phyloP scores from a whole-genome alignment of 2,797 vertebrate genomes.

The Philypnodon macrostomus region DNA sequence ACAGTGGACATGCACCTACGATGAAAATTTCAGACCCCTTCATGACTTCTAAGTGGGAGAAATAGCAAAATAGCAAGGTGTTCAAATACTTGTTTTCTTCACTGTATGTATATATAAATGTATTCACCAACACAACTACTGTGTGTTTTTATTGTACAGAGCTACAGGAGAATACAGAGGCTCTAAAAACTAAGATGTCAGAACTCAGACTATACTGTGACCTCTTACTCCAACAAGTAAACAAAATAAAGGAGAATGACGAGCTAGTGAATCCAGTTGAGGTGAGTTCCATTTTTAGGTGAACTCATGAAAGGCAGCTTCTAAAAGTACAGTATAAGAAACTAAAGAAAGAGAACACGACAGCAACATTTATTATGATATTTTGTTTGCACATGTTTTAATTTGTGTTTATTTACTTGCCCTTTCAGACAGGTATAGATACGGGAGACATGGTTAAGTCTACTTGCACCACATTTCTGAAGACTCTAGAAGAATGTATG shows the following conservation, averaged over 20 bases:
- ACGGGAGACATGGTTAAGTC: slow-evolving; percentile 90
- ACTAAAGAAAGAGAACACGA: background rate
- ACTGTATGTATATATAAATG: too few species aligned
- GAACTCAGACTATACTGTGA: slow-evolving; percentile 97
- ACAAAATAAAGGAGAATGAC: slow-evolving; percentile 86
- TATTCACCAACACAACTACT: too few species aligned
- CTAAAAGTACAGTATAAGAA: slow-evolving; percentile 18
- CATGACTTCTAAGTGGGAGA: too few species aligned
- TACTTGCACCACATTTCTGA: slow-evolving; percentile 94
- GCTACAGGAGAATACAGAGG: slow-evolving; percentile 93
- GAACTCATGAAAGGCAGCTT: slow-evolving; percentile 41
- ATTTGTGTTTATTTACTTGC: slow-evolving; percentile 12
- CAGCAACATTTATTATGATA: background rate
- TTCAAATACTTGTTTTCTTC: too few species aligned
- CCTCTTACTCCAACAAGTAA: slow-evolving; percentile 96
- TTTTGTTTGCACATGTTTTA: background rate
- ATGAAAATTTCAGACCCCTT: too few species aligned
- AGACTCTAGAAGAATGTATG: slow-evolving; percentile 98
- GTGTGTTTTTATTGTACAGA: slow-evolving; percentile 69
- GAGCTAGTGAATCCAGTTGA: slow-evolving; percentile 54
- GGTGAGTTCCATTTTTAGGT: slow-evolving; percentile 55
- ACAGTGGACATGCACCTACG: too few species aligned
- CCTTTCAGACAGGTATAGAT: slow-evolving; percentile 74
- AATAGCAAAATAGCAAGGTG: too few species aligned
- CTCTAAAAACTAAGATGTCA: slow-evolving; percentile 96